Evolutionary conservation across 2,797 vertebrate species (phyloP), one percentile per base, ranked within the genome.

Genomic region (Staurois parvus): DNA sequence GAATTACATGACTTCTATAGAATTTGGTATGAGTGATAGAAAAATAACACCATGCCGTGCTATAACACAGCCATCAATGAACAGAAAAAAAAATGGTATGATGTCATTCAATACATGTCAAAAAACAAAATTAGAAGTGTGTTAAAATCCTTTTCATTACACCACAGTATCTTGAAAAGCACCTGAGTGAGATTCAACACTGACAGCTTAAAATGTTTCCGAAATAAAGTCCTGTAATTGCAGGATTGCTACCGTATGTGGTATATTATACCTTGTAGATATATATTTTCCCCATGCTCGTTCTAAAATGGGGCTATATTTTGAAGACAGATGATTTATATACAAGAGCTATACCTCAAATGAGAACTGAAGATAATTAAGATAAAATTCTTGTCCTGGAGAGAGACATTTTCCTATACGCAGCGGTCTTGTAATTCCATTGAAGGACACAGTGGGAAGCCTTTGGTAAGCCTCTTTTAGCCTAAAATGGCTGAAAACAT

Each of bases 31-130:
- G 76, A 10, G 37, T 40, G 13, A 40, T 42, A 67, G 34, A 11
- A 66, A 42, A 42, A 40, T 62, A 77, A 37, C 21, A 37, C 7
- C 8, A 9, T 15, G 59, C n/a, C 26, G n/a, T n/a, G n/a, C n/a
- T n/a, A n/a, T n/a, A 79, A 45, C 30, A 45, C 21, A 79, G 28
- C 17, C 45, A 59, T 68, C 64, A 68, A 24, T 29, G 17, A 68
- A 24, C 11, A 68, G 37, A 21, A 67, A 26, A 67, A 26, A 21
- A 48, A 13, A 32, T 30, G 1, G 52, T 29, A 66, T 42, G 19
- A 76, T 29, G 42, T 13, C 56, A 69, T 56, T 26, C n/a, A 34
- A 83, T 34, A 75, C 29, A 52, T 68, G 62, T 76, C 72, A 76
- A 29, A 17, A 83, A 67, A 32, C 24, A n/a, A 66, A 74, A 48